A percentile compares a stretch with the other conserved stretches of the same genome.
Conservation (phyloP, 2,113 vertebrate species). For the Melanocharis versteri region DNA sequence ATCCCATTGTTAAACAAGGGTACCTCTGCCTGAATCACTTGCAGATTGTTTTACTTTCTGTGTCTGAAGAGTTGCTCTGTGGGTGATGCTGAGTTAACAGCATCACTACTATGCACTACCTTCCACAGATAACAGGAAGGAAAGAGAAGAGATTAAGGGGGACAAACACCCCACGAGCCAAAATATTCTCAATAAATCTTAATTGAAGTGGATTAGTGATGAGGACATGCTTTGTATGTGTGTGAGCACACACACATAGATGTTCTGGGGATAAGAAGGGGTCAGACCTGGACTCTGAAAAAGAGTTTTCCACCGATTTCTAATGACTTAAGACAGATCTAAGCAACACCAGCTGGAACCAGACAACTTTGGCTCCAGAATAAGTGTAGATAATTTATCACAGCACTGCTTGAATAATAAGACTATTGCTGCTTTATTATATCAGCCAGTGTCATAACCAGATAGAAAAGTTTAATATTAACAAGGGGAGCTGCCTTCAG, state of each 20-base stretch:
- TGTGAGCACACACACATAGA: background rate
- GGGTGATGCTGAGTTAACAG: background rate
- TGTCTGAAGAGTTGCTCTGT: background rate
- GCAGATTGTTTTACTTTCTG: background rate
- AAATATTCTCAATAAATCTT: constrained; percentile 12
- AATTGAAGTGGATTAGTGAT: constrained; percentile 38
- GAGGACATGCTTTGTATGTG: background rate
- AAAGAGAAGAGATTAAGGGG: background rate
- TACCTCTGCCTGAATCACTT: background rate
- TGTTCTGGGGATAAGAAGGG: constrained; percentile 42
- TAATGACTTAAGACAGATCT: constrained; percentile 75
- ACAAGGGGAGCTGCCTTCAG: constrained; percentile 64
- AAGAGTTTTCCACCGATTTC: constrained; percentile 66
- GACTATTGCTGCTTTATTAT: constrained; percentile 59
- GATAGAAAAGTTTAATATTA: constrained; percentile 75
- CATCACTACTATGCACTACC: background rate
- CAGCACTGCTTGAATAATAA: constrained; percentile 67
- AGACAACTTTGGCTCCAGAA: constrained; percentile 73
- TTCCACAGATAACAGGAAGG: background rate
- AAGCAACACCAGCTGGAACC: constrained; percentile 75
- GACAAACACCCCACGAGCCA: background rate
- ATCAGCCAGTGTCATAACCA: constrained; percentile 60
- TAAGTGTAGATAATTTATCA: constrained; percentile 76
- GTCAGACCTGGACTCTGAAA: constrained; percentile 59
- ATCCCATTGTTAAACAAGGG: background rate